These are phyloP conservation scores for Vireo griseus DNA, from an alignment of 2,797 vertebrate species.

Conservation along the genomic window DNA sequence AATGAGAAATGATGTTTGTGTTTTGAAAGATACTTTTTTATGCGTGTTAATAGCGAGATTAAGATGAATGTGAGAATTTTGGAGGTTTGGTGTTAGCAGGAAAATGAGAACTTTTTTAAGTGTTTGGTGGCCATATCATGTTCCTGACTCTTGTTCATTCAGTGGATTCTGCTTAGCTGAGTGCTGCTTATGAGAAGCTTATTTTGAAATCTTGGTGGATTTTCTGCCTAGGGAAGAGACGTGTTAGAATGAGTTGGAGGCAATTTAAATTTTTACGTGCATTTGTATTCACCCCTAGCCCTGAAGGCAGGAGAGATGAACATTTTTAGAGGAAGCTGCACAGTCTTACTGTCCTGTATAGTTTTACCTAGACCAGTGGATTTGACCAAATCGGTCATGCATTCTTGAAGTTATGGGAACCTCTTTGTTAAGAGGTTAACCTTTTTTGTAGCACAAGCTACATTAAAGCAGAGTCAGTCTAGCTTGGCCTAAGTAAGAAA, in stretches of 20 bases:
- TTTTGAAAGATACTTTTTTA: neutral
- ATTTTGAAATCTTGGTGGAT: neutral
- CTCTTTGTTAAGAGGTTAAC: neutral
- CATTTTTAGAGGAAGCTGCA: neutral
- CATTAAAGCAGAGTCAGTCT: neutral
- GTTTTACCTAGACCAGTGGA: neutral
- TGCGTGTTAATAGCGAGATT: neutral
- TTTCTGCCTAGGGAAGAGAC: neutral
- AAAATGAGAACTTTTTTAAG: neutral
- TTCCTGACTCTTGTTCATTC: neutral
- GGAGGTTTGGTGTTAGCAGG: neutral
- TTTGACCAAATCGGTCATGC: neutral
- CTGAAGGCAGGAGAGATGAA: neutral
- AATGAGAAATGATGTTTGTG: neutral
- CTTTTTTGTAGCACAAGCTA: no score
- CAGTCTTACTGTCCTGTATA: neutral
- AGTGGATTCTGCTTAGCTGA: neutral
- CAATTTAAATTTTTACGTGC: neutral
- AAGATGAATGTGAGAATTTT: neutral
- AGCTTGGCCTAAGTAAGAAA: neutral
- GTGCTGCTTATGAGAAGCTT: neutral
- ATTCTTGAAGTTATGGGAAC: neutral
- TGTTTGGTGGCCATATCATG: fast-evolving
- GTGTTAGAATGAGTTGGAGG: neutral
- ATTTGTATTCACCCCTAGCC: neutral